phyloP scores from a whole-genome alignment of 2,797 vertebrate species.

The Lepilemur septentrionalis region DNA sequence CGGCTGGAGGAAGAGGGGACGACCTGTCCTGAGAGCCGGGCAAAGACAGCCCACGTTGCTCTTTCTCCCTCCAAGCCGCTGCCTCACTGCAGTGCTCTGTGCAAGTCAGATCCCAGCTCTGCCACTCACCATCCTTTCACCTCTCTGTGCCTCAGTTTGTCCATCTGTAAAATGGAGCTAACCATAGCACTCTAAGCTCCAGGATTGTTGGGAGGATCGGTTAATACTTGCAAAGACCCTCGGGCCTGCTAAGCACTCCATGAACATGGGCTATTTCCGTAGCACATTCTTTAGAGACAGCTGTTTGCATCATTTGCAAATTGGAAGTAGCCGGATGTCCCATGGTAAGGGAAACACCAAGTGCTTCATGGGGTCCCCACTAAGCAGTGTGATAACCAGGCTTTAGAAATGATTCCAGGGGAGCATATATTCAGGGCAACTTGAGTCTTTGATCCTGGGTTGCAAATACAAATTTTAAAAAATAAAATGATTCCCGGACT shows the following conservation, averaged over 20 bases:
- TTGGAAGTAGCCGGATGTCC: neutral
- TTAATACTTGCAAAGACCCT: neutral
- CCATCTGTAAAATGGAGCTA: neutral
- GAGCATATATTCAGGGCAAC: too few relatives aligned
- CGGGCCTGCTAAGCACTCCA: neutral
- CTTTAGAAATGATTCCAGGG: neutral
- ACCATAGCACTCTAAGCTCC: neutral
- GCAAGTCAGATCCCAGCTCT: neutral
- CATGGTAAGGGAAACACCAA: neutral
- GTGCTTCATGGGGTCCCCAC: too few relatives aligned
- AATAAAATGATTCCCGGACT: too few relatives aligned
- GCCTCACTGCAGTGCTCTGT: neutral
- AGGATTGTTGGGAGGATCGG: neutral
- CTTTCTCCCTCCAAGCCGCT: neutral
- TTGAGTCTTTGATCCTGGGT: too few relatives aligned
- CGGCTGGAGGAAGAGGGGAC: too few relatives aligned
- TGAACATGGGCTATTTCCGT: fast-evolving
- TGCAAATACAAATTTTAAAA: too few relatives aligned
- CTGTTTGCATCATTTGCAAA: neutral
- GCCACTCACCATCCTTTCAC: neutral
- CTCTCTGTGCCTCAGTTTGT: neutral
- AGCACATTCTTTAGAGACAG: neutral
- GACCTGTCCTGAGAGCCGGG: neutral
- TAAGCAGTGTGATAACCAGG: neutral
- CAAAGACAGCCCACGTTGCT: neutral